Evolutionary conservation across 1,140 invertebrate species (phyloP).

Genomic region (Zaprionus ghesquierei): DNA sequence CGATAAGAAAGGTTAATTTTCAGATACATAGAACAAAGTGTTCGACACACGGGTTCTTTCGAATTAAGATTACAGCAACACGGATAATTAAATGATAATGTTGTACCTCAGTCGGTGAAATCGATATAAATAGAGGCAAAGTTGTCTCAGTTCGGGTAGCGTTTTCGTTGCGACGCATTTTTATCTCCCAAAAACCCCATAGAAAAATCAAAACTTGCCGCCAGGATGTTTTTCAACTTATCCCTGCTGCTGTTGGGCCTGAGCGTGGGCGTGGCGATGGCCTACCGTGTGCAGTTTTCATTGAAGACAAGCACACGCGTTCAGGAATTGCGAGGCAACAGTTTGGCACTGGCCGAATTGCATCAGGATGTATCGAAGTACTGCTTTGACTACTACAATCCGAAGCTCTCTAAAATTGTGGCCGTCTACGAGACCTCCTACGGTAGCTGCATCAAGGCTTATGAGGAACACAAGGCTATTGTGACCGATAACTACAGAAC

Average conservation of each 20-base stretch:
- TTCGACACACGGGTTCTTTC: background rate
- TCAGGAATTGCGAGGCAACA: background rate
- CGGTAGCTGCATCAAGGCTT: background rate
- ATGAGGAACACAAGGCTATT: background rate
- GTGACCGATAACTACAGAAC: background rate
- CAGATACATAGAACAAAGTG: background rate
- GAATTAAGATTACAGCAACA: constrained; percentile 3
- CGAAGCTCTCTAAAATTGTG: background rate
- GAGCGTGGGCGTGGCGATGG: background rate
- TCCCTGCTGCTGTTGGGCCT: constrained; percentile 15
- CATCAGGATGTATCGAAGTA: background rate
- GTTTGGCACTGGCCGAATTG: constrained; percentile 12
- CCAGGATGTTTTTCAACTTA: constrained; percentile 18
- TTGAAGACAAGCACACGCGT: background rate
- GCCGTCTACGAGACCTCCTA: constrained; percentile 6
- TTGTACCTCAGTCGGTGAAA: background rate
- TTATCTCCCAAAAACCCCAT: background rate
- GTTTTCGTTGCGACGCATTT: background rate
- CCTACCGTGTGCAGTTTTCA: background rate
- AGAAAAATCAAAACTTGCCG: background rate
- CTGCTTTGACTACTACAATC: constrained; percentile 27
- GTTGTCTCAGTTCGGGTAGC: background rate
- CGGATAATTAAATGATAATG: constrained; percentile 35
- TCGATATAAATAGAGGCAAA: constrained; percentile 25
- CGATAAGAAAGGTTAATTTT: constrained; percentile 14